These are phyloP conservation scores for Sthenelais limicola DNA, from an alignment of 2,888 invertebrate genomes.

Conservation along the genomic window DNA sequence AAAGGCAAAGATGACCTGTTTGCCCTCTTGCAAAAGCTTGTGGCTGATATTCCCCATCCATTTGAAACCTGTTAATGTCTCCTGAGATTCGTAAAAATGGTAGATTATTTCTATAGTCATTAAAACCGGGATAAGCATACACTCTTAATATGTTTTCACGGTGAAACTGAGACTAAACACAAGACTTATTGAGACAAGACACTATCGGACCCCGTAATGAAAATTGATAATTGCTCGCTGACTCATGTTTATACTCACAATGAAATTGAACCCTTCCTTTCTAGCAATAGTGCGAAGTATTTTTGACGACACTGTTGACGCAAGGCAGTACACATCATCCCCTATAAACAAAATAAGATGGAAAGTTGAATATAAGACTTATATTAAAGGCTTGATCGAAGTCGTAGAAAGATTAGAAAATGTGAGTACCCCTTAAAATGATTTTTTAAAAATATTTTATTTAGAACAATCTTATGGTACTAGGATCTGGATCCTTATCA, in stretches of 20 bases:
- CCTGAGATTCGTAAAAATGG: slow-evolving; percentile 72
- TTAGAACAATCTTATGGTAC: too few relatives aligned
- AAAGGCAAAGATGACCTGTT: slow-evolving; percentile 91
- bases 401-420: too few relatives aligned
- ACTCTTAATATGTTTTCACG: too few relatives aligned
- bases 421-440: too few relatives aligned
- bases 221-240: too few relatives aligned
- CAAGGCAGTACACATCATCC: slow-evolving; percentile 84
- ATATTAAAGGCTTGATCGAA: too few relatives aligned
- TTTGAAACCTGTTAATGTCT: slow-evolving; percentile 98
- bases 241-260: too few relatives aligned
- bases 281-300: slow-evolving; percentile 87
- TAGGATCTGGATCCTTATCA: too few relatives aligned
- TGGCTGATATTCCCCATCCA: slow-evolving; percentile 96
- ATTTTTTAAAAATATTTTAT: too few relatives aligned
- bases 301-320: slow-evolving; percentile 97
- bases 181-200: too few relatives aligned
- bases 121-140: not conserved
- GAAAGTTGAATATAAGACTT: not conserved
- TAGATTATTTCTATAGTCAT: not conserved
- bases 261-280: slow-evolving; percentile 82
- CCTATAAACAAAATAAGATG: slow-evolving; percentile 49
- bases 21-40: slow-evolving; percentile 81
- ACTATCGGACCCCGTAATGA: too few relatives aligned
- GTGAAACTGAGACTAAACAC: too few relatives aligned